Evolutionary conservation across 2,113 vertebrate genomes (phyloP).

Genomic region (Etheostoma spectabile): DNA sequence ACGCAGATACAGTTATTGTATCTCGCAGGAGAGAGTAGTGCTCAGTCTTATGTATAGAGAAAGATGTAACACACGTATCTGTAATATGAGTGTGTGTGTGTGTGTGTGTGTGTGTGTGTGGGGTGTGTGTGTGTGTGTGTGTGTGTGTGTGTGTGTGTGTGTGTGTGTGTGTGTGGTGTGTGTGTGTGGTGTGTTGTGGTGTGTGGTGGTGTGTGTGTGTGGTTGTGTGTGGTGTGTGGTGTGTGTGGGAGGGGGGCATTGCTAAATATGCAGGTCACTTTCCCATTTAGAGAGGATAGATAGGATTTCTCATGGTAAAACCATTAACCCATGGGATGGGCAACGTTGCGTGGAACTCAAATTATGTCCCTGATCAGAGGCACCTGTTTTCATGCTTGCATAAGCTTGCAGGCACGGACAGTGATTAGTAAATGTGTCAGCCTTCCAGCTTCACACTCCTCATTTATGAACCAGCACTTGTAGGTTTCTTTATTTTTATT

Average conservation of each 20-base stretch:
- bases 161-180: neutral
- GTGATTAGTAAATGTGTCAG: conserved; percentile 18
- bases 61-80: conserved; percentile 39
- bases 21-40: neutral
- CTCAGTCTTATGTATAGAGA: neutral
- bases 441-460: neutral
- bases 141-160: no score
- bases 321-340: conserved; percentile 67
- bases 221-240: no score
- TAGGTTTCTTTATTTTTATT: neutral
- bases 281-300: conserved; percentile 66
- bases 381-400: conserved; percentile 55
- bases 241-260: neutral
- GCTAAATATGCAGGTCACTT: conserved; percentile 77
- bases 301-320: conserved; percentile 73
- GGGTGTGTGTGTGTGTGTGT: no score
- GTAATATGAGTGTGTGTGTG: conserved; percentile 47
- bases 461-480: conserved; percentile 13
- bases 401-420: neutral
- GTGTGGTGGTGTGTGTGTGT: no score
- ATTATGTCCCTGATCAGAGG: conserved; percentile 57
- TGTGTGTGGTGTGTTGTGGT: no score
- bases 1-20: neutral
- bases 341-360: conserved; percentile 64
- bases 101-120: neutral